These are phyloP conservation scores for Deroplatys truncata DNA, from an alignment of 2,888 invertebrate genomes.

Conservation along the genomic window DNA sequence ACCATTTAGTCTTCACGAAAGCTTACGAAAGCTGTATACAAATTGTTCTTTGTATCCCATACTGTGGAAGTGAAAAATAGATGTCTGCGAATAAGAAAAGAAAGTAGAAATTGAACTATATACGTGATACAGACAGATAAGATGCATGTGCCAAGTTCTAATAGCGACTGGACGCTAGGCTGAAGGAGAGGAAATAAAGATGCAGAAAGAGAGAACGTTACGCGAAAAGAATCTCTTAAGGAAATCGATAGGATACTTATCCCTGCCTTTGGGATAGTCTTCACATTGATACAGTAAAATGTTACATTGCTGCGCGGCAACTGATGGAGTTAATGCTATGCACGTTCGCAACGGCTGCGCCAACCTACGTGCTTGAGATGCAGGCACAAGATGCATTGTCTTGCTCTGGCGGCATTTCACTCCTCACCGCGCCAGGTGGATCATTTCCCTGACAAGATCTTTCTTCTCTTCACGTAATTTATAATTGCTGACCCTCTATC, in stretches of 20 bases:
- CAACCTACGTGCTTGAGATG: background rate
- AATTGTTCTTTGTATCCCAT: too few relatives aligned
- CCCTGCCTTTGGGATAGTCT: background rate
- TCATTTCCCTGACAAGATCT: background rate
- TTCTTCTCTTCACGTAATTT: background rate
- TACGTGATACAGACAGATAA: too few relatives aligned
- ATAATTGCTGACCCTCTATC: background rate
- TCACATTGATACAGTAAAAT: background rate
- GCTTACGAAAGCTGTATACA: too few relatives aligned
- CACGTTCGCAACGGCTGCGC: background rate
- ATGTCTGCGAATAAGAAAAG: too few relatives aligned
- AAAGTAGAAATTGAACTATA: too few relatives aligned
- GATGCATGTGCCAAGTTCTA: too few relatives aligned
- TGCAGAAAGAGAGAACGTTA: background rate
- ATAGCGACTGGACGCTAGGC: too few relatives aligned
- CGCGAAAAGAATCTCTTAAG: background rate
- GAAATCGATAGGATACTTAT: background rate
- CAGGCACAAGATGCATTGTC: background rate
- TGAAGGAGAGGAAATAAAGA: background rate
- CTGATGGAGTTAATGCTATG: background rate
- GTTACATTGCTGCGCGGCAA: background rate
- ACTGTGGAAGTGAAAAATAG: too few relatives aligned
- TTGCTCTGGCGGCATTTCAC: background rate
- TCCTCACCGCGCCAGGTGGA: background rate
- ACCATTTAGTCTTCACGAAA: too few relatives aligned